A percentile compares a stretch with the other conserved stretches of the same genome.
These are phyloP conservation scores for Nasonia giraulti DNA, from an alignment of 1,140 invertebrate genomes.

Conservation along the genomic window DNA sequence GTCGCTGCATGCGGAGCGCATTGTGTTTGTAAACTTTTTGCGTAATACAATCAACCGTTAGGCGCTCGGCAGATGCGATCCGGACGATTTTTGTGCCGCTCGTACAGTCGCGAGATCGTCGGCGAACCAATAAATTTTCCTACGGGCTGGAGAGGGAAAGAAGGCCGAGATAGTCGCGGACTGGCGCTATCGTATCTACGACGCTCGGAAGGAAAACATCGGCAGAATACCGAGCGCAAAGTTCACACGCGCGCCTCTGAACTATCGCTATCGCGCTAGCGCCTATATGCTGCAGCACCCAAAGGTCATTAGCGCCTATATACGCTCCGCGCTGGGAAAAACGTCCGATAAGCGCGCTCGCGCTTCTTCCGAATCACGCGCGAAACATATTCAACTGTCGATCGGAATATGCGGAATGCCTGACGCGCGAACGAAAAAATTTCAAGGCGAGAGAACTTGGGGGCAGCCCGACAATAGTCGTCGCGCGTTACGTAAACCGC, in stretches of 20 bases:
- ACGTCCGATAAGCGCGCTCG: neutral
- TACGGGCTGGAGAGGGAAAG: neutral
- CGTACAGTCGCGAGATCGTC: neutral
- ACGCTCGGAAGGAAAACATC: neutral
- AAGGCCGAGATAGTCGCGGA: neutral
- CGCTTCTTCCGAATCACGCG: neutral
- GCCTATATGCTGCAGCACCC: neutral
- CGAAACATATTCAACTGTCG: neutral
- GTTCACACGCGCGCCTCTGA: neutral
- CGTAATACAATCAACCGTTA: too few relatives aligned
- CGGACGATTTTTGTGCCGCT: too few relatives aligned
- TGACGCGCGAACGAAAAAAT: neutral
- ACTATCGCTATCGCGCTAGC: neutral
- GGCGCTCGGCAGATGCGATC: too few relatives aligned
- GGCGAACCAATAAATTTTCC: neutral
- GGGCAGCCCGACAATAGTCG: conserved; percentile 18
- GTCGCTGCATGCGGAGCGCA: neutral
- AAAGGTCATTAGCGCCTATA: conserved; percentile 33
- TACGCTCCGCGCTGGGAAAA: too few relatives aligned
- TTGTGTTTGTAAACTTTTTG: neutral
- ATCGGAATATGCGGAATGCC: conserved; percentile 27
- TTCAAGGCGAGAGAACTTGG: conserved; percentile 22
- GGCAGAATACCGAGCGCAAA: neutral
- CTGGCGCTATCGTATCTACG: neutral
- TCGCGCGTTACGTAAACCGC: conserved; percentile 20